Evolutionary conservation across 2,888 invertebrate genomes (phyloP).

Genomic region (Phyto melanocephala): DNA sequence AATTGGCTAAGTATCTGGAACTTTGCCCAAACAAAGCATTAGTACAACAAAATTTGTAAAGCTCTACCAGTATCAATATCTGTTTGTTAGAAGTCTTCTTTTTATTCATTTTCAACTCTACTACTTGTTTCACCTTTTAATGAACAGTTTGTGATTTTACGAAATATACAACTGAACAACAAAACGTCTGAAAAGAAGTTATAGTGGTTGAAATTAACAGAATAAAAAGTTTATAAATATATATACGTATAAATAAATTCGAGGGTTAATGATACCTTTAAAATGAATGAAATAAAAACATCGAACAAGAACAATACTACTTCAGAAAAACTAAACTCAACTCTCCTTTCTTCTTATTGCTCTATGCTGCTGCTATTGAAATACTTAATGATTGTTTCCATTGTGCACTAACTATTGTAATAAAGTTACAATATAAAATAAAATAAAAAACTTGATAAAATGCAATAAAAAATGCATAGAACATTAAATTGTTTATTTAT

Average conservation of each 20-base stretch:
- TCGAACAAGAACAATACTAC: background rate
- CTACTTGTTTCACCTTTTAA: conserved; percentile 48
- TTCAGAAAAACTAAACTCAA: background rate
- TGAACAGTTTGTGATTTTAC: conserved; percentile 48
- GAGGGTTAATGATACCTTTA: conserved; percentile 49
- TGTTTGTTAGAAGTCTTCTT: background rate
- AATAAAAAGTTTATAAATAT: background rate
- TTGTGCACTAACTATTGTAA: conserved; percentile 34
- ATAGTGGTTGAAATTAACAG: conserved; percentile 32
- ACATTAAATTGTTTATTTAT: conserved; percentile 18
- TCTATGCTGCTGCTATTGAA: background rate
- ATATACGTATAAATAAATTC: conserved; percentile 27
- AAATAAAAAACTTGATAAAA: background rate
- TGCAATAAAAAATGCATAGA: background rate
- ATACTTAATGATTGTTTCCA: conserved; percentile 37
- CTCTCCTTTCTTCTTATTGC: background rate
- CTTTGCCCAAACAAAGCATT: no score
- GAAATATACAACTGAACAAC: conserved; percentile 26
- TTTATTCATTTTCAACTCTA: background rate
- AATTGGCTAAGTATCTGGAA: no score
- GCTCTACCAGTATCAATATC: no score
- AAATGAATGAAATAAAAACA: background rate
- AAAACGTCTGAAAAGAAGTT: conserved; percentile 38
- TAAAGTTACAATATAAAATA: conserved; percentile 3
- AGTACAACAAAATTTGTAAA: no score